Percentiles rank a stretch among this genome's conserved stretches.
Conservation (phyloP, 2,888 invertebrate species). For the Cephus spinipes region DNA sequence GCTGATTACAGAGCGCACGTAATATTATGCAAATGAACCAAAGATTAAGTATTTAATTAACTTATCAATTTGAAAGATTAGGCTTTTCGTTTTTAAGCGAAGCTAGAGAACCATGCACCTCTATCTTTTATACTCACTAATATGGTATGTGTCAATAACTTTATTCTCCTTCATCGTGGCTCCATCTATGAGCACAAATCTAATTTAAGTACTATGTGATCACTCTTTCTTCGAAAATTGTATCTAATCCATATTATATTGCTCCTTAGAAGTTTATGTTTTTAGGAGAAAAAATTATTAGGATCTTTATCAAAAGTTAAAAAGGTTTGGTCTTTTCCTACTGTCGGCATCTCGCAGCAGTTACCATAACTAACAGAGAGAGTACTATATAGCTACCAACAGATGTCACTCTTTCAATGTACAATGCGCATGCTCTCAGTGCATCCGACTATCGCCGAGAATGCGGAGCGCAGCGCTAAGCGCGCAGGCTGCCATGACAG, state of each 20-base stretch:
- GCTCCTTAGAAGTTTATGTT: background rate
- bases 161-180: background rate
- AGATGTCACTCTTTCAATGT: background rate
- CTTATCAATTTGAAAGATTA: background rate
- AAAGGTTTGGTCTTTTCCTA: background rate
- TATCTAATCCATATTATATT: background rate
- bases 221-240: background rate
- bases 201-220: background rate
- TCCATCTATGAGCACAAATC: background rate
- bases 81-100: background rate
- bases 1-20: too few relatives aligned
- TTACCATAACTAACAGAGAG: background rate
- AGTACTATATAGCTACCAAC: background rate
- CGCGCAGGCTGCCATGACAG: conserved; percentile 47
- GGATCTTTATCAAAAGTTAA: background rate
- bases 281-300: background rate
- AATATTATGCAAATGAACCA: background rate
- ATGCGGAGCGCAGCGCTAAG: background rate
- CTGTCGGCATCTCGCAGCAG: background rate
- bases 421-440: background rate
- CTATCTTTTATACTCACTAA: background rate
- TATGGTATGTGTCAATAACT: background rate
- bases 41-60: background rate
- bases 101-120: too few relatives aligned
- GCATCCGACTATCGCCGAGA: background rate